phyloP scores from a whole-genome alignment of 2,113 vertebrate genomes.

The Apus apus region DNA sequence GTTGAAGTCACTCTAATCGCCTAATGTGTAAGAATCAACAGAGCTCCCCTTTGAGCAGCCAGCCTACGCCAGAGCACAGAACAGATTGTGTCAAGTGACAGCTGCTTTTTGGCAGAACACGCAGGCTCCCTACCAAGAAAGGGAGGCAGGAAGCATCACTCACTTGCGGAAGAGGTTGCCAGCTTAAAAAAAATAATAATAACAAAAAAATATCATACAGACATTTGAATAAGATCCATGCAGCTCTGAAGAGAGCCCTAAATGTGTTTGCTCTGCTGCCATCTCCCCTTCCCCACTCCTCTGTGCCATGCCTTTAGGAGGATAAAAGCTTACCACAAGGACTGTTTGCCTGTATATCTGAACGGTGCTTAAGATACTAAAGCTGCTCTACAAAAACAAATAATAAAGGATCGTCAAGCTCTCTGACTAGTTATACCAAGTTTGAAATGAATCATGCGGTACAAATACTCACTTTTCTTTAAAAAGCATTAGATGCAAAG shows the following conservation, averaged over 20 bases:
- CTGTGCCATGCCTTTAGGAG: not conserved
- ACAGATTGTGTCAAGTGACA: slow-evolving; percentile 68
- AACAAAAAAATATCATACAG: not conserved
- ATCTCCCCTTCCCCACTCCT: not conserved
- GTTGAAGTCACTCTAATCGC: slow-evolving; percentile 64
- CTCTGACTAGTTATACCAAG: not conserved
- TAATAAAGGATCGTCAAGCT: not conserved
- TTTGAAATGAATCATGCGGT: not conserved
- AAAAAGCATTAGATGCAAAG: not conserved
- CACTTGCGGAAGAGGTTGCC: slow-evolving; percentile 39
- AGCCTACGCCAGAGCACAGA: slow-evolving; percentile 53
- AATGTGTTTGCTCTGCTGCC: not conserved
- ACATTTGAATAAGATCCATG: not conserved
- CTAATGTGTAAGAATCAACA: slow-evolving; percentile 68
- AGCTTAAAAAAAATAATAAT: not conserved
- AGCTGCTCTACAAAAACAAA: not conserved
- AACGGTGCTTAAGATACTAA: not conserved
- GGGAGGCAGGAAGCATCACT: slow-evolving; percentile 61
- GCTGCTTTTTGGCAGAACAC: slow-evolving; percentile 48
- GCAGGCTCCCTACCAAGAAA: slow-evolving; percentile 41
- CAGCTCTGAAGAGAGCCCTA: not conserved
- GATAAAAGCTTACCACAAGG: not conserved
- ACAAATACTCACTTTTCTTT: not conserved
- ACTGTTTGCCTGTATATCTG: not conserved
- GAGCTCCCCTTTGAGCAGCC: slow-evolving; percentile 68